A percentile compares a stretch with the other conserved stretches of the same genome.
Evolutionary conservation across 2,797 vertebrate species (phyloP).

Genomic region (Microtus obscurus): DNA sequence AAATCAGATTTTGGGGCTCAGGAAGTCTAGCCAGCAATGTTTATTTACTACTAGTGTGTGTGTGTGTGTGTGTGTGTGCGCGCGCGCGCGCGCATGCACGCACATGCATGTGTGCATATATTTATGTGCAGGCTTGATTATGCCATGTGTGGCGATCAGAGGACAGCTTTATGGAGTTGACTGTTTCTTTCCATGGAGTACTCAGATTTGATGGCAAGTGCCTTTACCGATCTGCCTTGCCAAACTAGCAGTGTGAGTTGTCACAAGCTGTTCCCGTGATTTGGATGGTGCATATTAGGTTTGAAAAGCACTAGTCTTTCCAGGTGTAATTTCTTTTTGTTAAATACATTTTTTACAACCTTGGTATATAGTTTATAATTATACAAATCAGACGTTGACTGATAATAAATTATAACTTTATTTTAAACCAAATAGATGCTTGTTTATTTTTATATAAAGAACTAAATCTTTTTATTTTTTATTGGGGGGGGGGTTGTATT

Average conservation of each 20-base stretch:
- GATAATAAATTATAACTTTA: not conserved
- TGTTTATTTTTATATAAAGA: not conserved
- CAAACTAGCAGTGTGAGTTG: not conserved
- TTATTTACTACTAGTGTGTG: not conserved
- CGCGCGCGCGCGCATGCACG: accelerated
- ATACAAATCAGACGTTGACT: not conserved
- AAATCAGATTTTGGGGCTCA: constrained; percentile 5
- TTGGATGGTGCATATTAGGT: not conserved
- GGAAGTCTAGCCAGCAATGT: not conserved
- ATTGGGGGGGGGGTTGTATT: not conserved
- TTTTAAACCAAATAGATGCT: not conserved
- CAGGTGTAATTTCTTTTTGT: not conserved
- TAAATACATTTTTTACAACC: not conserved
- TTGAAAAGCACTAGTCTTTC: not conserved
- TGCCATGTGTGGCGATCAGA: not conserved
- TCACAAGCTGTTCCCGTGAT: not conserved
- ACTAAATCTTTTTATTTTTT: not conserved
- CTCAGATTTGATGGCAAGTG: not conserved
- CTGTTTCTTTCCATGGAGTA: not conserved
- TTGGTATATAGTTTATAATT: not conserved
- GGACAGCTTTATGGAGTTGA: not conserved
- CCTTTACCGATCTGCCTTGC: not conserved
- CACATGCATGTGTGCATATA: not conserved
- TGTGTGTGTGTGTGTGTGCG: too few species aligned
- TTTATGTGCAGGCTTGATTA: not conserved